A percentile compares a stretch with the other conserved stretches of the same genome.
phyloP scores from a whole-genome alignment of 2,888 invertebrate genomes.

The Caenorhabditis imperialis region DNA sequence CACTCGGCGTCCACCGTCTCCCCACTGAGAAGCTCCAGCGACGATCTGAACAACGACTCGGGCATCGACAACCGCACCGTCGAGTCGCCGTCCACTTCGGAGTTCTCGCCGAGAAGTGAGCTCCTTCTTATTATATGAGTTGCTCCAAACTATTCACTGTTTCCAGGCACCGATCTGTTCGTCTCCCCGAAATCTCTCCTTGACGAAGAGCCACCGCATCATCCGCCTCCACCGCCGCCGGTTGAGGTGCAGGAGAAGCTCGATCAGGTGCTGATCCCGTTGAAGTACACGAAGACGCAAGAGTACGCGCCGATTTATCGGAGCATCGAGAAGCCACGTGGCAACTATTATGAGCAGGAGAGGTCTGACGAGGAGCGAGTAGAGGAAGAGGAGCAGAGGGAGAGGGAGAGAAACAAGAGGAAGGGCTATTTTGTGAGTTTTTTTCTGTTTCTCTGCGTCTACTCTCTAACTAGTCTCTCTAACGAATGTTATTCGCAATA shows the following conservation, averaged over 20 bases:
- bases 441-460: not conserved
- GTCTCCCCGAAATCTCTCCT: slow-evolving; percentile 46
- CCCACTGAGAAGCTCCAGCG: slow-evolving; percentile 39
- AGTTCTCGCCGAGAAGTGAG: slow-evolving; percentile 67
- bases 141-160: not conserved
- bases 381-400: slow-evolving; percentile 20
- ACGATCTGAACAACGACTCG: slow-evolving; percentile 59
- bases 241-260: slow-evolving; percentile 40
- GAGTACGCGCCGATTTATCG: slow-evolving; percentile 37
- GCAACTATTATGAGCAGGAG: slow-evolving; percentile 47
- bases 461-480: not conserved
- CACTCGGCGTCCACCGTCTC: slow-evolving; percentile 40
- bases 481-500: too few relatives aligned
- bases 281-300: slow-evolving; percentile 32
- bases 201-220: slow-evolving; percentile 50
- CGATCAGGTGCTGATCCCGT: slow-evolving; percentile 51
- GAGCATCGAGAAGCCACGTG: slow-evolving; percentile 16
- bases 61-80: slow-evolving; percentile 62
- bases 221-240: slow-evolving; percentile 42
- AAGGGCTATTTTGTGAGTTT: slow-evolving; percentile 16
- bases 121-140: not conserved
- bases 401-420: not conserved
- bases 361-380: slow-evolving; percentile 29
- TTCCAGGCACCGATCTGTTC: slow-evolving; percentile 50
- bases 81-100: slow-evolving; percentile 62